These are phyloP conservation scores for Plodia interpunctella DNA, from an alignment of 1,140 invertebrate species.

Conservation along the genomic window DNA sequence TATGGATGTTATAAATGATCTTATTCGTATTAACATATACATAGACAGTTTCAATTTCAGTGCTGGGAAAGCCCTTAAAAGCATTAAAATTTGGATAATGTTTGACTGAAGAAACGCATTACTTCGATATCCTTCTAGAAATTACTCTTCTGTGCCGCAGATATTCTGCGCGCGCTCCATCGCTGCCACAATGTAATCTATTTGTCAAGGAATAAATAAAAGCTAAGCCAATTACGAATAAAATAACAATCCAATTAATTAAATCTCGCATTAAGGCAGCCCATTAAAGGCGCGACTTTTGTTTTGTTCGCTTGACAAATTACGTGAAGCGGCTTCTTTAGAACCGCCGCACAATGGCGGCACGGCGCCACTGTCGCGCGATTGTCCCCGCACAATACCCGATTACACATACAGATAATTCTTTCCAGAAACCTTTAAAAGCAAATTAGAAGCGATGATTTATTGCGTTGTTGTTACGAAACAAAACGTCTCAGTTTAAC, in stretches of 20 bases:
- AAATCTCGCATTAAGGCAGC: conserved; percentile 30
- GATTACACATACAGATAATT: conserved; percentile 64
- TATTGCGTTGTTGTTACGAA: conserved; percentile 62
- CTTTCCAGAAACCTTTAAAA: conserved; percentile 69
- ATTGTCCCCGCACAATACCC: conserved; percentile 56
- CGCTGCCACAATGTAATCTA: conserved; percentile 6
- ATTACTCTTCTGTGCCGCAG: background rate
- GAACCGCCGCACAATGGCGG: conserved; percentile 37
- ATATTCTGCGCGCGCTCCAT: background rate
- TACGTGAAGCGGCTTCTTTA: conserved; percentile 42
- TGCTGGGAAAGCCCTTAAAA: too few relatives aligned
- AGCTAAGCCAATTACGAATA: conserved; percentile 45
- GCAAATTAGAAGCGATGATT: conserved; percentile 75
- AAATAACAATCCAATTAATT: conserved; percentile 61
- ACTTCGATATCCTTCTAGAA: too few relatives aligned
- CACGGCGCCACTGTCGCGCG: conserved; percentile 39
- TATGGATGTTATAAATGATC: too few relatives aligned
- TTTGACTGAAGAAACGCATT: too few relatives aligned
- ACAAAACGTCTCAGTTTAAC: conserved; percentile 27
- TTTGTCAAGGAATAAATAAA: conserved; percentile 12
- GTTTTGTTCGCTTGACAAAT: conserved; percentile 64
- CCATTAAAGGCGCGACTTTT: conserved; percentile 54
- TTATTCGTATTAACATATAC: too few relatives aligned
- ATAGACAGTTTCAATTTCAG: too few relatives aligned
- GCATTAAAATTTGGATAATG: too few relatives aligned